phyloP scores from a whole-genome alignment of 2,888 invertebrate species.

The Diplazon laetatorius region DNA sequence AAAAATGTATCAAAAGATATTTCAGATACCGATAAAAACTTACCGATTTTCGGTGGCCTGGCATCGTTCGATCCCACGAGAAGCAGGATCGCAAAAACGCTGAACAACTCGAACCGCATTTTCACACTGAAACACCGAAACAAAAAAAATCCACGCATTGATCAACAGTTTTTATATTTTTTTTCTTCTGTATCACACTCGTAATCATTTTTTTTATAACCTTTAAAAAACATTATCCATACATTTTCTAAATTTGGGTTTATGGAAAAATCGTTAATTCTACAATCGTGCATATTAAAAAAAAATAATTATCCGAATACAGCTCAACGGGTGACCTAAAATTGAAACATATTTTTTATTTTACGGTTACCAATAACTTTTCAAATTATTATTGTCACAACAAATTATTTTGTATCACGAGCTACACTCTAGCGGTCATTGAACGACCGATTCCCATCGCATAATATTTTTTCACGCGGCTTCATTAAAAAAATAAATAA shows the following conservation, averaged over 20 bases:
- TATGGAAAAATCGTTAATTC: conserved; percentile 11
- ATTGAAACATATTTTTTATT: not conserved
- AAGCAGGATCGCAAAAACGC: conserved; percentile 74
- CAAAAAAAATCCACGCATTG: conserved; percentile 23
- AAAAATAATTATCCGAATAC: too few species aligned
- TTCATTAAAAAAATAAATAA: too few species aligned
- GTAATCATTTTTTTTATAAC: too few species aligned
- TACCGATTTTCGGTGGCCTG: conserved; percentile 78
- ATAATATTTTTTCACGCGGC: too few species aligned
- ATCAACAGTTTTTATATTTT: not conserved
- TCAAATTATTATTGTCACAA: conserved; percentile 3
- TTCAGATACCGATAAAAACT: too few species aligned
- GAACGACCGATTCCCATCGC: not conserved
- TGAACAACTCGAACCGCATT: conserved; percentile 77
- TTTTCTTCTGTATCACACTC: not conserved
- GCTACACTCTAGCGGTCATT: not conserved
- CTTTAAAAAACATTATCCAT: too few species aligned
- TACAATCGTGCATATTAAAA: conserved; percentile 4
- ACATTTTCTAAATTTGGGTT: not conserved
- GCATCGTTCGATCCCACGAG: conserved; percentile 73
- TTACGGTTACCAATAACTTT: not conserved
- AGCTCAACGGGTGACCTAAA: conserved; percentile 32
- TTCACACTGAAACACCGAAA: conserved; percentile 76
- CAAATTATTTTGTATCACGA: conserved; percentile 7
- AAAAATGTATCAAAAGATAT: too few species aligned